These are phyloP conservation scores for Choristoneura fumiferana DNA, from an alignment of 1,140 invertebrate genomes.

Conservation along the genomic window DNA sequence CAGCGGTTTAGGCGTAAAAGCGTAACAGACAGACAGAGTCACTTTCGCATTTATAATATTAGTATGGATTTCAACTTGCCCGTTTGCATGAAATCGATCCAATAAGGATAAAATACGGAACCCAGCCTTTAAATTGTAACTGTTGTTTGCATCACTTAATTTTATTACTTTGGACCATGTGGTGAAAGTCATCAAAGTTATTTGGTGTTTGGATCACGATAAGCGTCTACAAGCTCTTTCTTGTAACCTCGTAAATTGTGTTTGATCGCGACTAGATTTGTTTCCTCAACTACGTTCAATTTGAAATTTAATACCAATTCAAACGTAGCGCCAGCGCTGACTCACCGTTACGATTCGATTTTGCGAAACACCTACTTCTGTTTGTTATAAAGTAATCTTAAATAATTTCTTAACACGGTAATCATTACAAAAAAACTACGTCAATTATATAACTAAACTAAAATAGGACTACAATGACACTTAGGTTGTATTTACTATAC, in stretches of 20 bases:
- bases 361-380: conserved; percentile 30
- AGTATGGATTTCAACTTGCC: too few species aligned
- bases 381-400: conserved; percentile 13
- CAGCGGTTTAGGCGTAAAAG: too few species aligned
- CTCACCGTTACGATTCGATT: conserved; percentile 41
- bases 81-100: too few species aligned
- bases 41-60: too few species aligned
- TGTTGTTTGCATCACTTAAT: background rate
- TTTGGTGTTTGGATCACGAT: conserved; percentile 40
- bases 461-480: too few species aligned
- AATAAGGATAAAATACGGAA: too few species aligned
- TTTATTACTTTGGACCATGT: conserved; percentile 24
- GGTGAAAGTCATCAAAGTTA: conserved; percentile 40
- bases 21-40: too few species aligned
- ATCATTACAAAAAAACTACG: too few species aligned
- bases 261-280: conserved; percentile 42
- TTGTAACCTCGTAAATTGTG: conserved; percentile 49
- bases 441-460: too few species aligned
- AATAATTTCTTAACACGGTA: background rate
- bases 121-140: too few species aligned
- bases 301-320: conserved; percentile 62
- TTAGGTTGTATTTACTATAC: too few species aligned
- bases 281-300: conserved; percentile 37
- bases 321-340: conserved; percentile 44
- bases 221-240: conserved; percentile 41